Evolutionary conservation across 2,888 invertebrate genomes (phyloP).

Genomic region (Eumacrocentrus americanus): DNA sequence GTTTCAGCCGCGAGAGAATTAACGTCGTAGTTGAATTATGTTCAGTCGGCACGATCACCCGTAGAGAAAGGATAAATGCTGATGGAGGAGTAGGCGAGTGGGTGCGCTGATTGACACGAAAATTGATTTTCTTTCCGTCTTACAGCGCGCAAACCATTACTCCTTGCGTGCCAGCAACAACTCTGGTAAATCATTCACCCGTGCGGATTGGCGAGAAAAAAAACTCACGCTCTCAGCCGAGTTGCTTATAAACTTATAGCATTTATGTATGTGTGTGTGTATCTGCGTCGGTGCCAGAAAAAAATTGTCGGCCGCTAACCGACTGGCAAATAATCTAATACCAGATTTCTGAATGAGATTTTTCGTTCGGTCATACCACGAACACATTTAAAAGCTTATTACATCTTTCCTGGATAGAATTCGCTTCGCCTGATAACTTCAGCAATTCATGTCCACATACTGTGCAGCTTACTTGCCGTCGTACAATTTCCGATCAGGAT

Average conservation of each 20-base stretch:
- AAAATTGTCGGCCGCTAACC: neutral
- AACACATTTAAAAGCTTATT: conserved; percentile 8
- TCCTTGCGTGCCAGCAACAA: conserved; percentile 36
- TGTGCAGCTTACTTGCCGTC: neutral
- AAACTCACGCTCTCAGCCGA: too few relatives aligned
- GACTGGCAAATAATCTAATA: conserved; percentile 4
- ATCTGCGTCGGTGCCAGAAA: neutral
- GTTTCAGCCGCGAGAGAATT: conserved; percentile 3
- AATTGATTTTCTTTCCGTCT: conserved; percentile 29
- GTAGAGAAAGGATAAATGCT: conserved; percentile 19
- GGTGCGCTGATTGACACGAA: conserved; percentile 25
- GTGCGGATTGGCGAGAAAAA: conserved; percentile 25
- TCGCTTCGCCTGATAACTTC: neutral
- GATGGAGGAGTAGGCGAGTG: conserved; percentile 3
- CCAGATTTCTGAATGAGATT: conserved; percentile 4
- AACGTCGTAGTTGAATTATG: conserved; percentile 18
- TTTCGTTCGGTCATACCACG: neutral
- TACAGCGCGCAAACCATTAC: conserved; percentile 20
- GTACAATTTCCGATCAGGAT: neutral
- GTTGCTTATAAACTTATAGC: neutral
- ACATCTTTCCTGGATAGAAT: neutral
- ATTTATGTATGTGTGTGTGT: neutral
- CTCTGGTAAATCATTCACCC: conserved; percentile 31
- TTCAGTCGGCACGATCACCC: conserved; percentile 10
- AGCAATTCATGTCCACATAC: neutral